phyloP scores from a whole-genome alignment of 2,113 vertebrate species.

The Aegotheles bennettii region DNA sequence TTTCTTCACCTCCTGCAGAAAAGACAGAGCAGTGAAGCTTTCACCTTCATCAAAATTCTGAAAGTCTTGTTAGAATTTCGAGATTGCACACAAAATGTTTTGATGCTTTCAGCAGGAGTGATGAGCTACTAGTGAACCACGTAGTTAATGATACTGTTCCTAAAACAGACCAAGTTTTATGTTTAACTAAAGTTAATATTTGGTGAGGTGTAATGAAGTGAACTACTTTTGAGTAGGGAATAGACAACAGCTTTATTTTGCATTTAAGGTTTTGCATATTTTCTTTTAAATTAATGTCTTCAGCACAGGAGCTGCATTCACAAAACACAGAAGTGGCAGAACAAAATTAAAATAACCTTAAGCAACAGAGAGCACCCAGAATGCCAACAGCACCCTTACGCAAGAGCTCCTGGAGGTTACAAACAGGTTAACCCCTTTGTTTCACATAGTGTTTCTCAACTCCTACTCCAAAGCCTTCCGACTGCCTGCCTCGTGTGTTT shows the following conservation, averaged over 20 bases:
- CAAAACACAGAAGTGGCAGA: accelerated
- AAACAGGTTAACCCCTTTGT: neutral
- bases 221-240: neutral
- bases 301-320: neutral
- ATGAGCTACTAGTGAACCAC: neutral
- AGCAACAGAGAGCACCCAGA: neutral
- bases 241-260: neutral
- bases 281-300: neutral
- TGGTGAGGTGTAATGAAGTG: neutral
- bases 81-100: neutral
- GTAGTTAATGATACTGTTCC: neutral
- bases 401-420: neutral
- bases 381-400: neutral
- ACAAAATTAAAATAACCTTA: neutral
- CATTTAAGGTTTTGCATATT: neutral
- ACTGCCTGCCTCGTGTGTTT: neutral
- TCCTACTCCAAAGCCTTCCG: neutral
- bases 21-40: neutral
- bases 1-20: neutral
- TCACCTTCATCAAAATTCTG: neutral
- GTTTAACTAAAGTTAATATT: slow-evolving; percentile 38
- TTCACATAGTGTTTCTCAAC: neutral
- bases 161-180: neutral
- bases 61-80: neutral
- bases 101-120: neutral